A percentile compares a stretch with the other conserved stretches of the same genome.
phyloP scores from a whole-genome alignment of 2,113 vertebrate species.

The Pterocles burchelli region DNA sequence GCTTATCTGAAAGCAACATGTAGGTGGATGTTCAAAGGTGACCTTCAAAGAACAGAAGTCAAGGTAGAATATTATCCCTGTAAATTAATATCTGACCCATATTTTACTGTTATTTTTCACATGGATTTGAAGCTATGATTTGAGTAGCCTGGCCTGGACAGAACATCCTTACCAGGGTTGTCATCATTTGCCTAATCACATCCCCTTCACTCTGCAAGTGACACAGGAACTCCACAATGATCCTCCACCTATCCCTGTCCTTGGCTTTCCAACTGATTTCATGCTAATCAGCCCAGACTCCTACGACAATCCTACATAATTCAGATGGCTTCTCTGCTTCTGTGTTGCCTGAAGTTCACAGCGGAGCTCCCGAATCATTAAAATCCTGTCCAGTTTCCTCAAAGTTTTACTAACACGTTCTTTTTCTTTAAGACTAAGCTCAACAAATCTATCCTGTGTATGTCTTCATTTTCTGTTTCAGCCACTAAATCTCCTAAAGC shows the following conservation, averaged over 20 bases:
- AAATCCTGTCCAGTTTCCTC: background rate
- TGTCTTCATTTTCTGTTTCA: background rate
- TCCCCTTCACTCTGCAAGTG: background rate
- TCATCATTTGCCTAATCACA: background rate
- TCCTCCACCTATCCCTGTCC: background rate
- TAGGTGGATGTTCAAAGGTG: background rate
- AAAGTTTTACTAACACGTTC: background rate
- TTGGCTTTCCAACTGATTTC: background rate
- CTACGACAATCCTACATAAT: background rate
- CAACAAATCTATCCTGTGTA: background rate
- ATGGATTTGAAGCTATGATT: background rate
- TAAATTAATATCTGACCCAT: background rate
- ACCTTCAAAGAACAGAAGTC: background rate
- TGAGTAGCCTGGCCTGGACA: background rate
- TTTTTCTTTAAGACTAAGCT: background rate
- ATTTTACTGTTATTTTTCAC: background rate
- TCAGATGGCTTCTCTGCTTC: background rate
- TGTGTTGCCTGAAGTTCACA: background rate
- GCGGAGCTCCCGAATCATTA: background rate
- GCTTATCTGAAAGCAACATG: background rate
- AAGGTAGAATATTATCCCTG: background rate
- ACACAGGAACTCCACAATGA: background rate
- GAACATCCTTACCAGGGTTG: background rate
- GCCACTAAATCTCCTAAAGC: background rate
- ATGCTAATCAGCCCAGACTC: rapidly evolving